Base-by-base conservation (phyloP, 1,140 invertebrate species). In the Apis florea region DNA sequence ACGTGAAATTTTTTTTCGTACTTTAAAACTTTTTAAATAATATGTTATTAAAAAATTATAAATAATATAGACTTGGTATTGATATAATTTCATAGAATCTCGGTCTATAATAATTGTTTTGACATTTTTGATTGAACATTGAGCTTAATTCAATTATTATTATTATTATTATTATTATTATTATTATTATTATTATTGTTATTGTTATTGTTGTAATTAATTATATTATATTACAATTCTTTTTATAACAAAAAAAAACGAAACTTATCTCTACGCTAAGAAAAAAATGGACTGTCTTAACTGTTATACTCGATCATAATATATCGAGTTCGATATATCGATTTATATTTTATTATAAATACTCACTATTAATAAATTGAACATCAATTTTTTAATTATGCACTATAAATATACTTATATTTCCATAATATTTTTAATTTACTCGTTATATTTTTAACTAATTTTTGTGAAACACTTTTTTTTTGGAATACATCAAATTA, bases 281-380 rank as follows among this genome's bases (percentile, higher is more conserved):
- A 19, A 12, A 3, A 15, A 66, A 66, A 2, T 40, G 26, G 3
- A 26, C 2, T 4, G 31, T 5, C 24, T 13, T 15, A 8, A 40
- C 1, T 1, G 12, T 49, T n/a, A 21, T 21, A 8, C 10, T 67
- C 5, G 19, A 49, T n/a, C 21, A 8, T 9, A 4, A n/a, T n/a
- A n/a, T n/a, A 49, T 31, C 26, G 17, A 19, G 10, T n/a, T 67
- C 40, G 66, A 49, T 67, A 67, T 47, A 67, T 67, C 31, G 21
- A n/a, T n/a, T n/a, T n/a, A n/a, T n/a, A 73, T 79, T 73, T 79
- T n/a, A 49, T 80, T 80, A 80, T 72, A 73, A 80, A 80, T 80
- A 73, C 74, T 74, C 51, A 56, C 31, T 17, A 10, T 21, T 58
- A 0, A 26, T 53, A 47, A 53, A 53, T 54, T 54, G 13, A 12